Evolutionary conservation across 2,888 invertebrate genomes (phyloP).

Genomic region (Agriopis leucophaearia): DNA sequence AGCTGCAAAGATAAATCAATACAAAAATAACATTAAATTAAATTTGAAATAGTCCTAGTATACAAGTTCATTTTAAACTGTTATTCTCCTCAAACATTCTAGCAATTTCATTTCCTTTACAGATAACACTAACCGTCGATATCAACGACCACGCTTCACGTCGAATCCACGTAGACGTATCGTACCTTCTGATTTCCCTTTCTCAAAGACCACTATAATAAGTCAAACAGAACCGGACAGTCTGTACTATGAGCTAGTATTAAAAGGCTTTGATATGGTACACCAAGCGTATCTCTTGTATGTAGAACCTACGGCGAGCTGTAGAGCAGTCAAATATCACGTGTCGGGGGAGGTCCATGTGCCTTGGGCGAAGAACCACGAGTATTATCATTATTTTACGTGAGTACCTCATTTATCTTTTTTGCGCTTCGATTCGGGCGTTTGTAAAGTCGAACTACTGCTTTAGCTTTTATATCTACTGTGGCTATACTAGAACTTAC

Average conservation of each 20-base stretch:
- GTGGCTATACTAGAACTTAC: conserved; percentile 69
- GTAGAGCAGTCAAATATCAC: conserved; percentile 78
- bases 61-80: too few relatives aligned
- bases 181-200: conserved; percentile 70
- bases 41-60: neutral
- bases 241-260: conserved; percentile 87
- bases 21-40: too few relatives aligned
- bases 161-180: conserved; percentile 63
- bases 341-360: conserved; percentile 87
- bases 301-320: conserved; percentile 83
- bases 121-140: conserved; percentile 89
- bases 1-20: conserved; percentile 80
- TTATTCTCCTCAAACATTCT: too few relatives aligned
- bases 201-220: conserved; percentile 70
- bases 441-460: too few relatives aligned
- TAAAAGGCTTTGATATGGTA: conserved; percentile 85
- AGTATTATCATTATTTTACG: conserved; percentile 87
- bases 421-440: too few relatives aligned
- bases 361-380: conserved; percentile 89
- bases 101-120: conserved; percentile 50
- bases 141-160: conserved; percentile 83
- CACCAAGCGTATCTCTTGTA: conserved; percentile 88
- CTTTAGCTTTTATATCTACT: too few relatives aligned
- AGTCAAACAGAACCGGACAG: conserved; percentile 85
- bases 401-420: conserved; percentile 65